A percentile compares a stretch with the other conserved stretches of the same genome.
Evolutionary conservation across 2,888 invertebrate genomes (phyloP).

Genomic region (Drosophila mettleri): DNA sequence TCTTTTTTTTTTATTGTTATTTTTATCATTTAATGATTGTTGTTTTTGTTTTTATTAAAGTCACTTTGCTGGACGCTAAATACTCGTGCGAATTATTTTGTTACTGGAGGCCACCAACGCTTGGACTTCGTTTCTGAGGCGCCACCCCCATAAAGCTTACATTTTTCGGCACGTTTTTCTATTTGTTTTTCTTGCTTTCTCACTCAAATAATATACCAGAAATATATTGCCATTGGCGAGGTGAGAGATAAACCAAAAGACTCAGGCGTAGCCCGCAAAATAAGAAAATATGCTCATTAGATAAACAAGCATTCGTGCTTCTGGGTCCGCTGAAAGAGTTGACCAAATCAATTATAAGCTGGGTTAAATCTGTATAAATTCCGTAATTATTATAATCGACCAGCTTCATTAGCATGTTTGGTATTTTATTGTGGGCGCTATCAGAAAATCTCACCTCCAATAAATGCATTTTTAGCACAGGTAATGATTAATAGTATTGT

Average conservation of each 20-base stretch:
- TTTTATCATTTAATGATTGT: conserved; percentile 48
- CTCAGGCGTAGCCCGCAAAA: conserved; percentile 42
- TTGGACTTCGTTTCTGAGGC: conserved; percentile 41
- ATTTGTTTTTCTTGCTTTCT: conserved; percentile 70
- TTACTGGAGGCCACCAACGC: conserved; percentile 67
- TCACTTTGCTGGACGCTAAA: conserved; percentile 63
- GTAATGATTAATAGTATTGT: conserved; percentile 15
- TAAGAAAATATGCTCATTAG: conserved; percentile 23
- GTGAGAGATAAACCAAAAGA: conserved; percentile 32
- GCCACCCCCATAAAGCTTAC: conserved; percentile 66
- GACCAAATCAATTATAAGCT: conserved; percentile 52
- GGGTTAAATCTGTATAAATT: conserved; percentile 19
- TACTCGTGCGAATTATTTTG: conserved; percentile 76
- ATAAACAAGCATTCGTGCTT: conserved; percentile 50
- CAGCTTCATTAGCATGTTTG: conserved; percentile 17
- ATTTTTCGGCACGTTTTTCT: conserved; percentile 50
- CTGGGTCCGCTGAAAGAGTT: conserved; percentile 46
- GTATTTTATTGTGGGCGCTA: conserved; percentile 15
- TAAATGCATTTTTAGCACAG: conserved; percentile 10
- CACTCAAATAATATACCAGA: conserved; percentile 15
- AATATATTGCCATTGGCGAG: conserved; percentile 60
- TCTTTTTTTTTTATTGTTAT: conserved; percentile 47
- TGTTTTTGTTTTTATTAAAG: conserved; percentile 44
- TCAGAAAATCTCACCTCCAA: conserved; percentile 31
- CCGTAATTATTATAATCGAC: conserved; percentile 44